Evolutionary conservation across 1,140 invertebrate genomes (phyloP), one percentile per base, ranked within the genome.

Genomic region (Delia radicum): DNA sequence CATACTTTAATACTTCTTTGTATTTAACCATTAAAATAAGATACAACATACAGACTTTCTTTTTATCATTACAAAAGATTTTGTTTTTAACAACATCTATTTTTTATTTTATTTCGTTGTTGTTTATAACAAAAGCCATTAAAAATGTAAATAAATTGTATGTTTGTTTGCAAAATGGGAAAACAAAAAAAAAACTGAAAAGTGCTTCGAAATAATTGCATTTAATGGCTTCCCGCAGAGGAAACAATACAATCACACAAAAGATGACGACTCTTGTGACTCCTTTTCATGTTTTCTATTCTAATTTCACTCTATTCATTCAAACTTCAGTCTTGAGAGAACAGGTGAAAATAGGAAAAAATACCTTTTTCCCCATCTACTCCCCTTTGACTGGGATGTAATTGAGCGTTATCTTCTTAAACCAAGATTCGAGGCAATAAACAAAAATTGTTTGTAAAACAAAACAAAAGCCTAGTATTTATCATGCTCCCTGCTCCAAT

Each of bases 191-290:
- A 26, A 28, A 26, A 15, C 7, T 8, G 15, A 37, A 33, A 21
- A 42, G 67, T 37, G 62, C 33, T 65, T 46, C 33, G 33, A 63
- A 62, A 63, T 46, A 62, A 65, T 75, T 37, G 61, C 74, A 65
- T 75, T 75, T 75, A 75, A 75, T 75, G 74, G 74, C 74, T 75
- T 75, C 74, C 61, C 74, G 29, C 74, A 33, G 12, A n/a, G 73
- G 48, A 74, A 55, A 71, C 67, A 71, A 71, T 31, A 62, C 26
- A n/a, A n/a, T 28, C 63, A 71, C n/a, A 26, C 21, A 13, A 71
- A 71, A 71, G 18, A 71, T 13, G 21, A 42, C 12, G 67, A n/a
- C 15, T 28, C n/a, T n/a, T n/a, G n/a, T n/a, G n/a, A n/a, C n/a
- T n/a, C n/a, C n/a, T n/a, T n/a, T n/a, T n/a, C n/a, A n/a, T n/a